Conservation (phyloP, 2,797 vertebrate genomes). For the Erethizon dorsatum region DNA sequence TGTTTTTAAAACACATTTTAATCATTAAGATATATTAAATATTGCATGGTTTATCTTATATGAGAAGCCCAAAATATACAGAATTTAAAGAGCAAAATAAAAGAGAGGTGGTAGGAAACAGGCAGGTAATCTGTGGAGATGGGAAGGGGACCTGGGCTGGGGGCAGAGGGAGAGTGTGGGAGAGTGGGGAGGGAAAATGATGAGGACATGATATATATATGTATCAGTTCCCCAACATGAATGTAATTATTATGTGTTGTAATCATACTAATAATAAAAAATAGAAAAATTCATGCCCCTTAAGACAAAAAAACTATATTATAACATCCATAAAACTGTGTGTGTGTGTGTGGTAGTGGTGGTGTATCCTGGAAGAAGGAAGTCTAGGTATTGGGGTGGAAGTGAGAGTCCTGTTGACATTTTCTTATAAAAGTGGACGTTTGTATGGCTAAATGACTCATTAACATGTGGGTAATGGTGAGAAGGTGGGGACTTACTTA, state of each 20-base stretch:
- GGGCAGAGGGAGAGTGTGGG: not conserved
- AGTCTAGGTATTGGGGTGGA: constrained; percentile 30
- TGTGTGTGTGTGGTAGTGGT: not conserved
- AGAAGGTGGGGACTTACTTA: constrained; percentile 35
- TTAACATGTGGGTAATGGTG: not conserved
- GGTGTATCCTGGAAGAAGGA: not conserved
- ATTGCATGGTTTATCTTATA: not conserved
- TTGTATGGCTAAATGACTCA: constrained; percentile 56
- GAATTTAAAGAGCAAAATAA: not conserved
- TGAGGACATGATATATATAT: not conserved
- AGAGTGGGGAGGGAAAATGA: not conserved
- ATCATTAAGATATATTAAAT: constrained; percentile 30
- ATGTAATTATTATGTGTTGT: not conserved
- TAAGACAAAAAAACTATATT: not conserved
- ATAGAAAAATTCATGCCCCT: not conserved
- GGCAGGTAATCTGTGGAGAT: not conserved
- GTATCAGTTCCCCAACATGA: not conserved
- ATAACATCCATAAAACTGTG: not conserved
- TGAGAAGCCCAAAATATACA: not conserved
- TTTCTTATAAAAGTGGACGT: constrained; percentile 66
- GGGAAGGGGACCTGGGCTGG: not conserved
- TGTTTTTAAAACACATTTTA: not conserved
- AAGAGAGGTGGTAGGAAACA: not conserved
- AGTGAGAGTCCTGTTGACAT: constrained; percentile 55
- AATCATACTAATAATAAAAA: not conserved